These are phyloP conservation scores for Drosophila serrata DNA, from an alignment of 1,140 invertebrate genomes.

Conservation along the genomic window DNA sequence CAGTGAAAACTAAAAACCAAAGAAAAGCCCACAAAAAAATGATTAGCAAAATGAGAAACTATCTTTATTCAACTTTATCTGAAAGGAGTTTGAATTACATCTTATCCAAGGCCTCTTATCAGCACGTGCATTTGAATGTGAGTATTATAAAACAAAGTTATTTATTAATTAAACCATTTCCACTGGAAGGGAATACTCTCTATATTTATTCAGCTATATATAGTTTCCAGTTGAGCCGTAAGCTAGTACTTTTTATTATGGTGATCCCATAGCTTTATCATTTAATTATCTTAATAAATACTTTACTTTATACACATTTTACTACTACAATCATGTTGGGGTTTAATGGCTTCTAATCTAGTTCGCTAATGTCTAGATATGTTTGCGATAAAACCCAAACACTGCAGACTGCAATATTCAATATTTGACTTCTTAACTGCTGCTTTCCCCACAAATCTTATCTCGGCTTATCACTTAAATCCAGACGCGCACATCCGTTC, in stretches of 20 bases:
- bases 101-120: conserved; percentile 6
- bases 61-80: conserved; percentile 6
- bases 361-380: conserved; percentile 4
- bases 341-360: conserved; percentile 1
- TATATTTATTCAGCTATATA: neutral
- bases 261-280: neutral
- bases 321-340: neutral
- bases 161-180: conserved; percentile 1
- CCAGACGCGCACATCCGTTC: conserved; percentile 33
- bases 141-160: neutral
- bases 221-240: neutral
- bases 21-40: neutral
- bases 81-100: neutral
- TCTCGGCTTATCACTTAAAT: conserved; percentile 33
- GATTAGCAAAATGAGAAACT: neutral
- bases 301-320: neutral
- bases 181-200: neutral
- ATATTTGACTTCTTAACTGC: conserved; percentile 9
- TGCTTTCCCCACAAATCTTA: conserved; percentile 17
- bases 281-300: conserved; percentile 11
- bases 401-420: conserved; percentile 10
- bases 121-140: conserved; percentile 3
- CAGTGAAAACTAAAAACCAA: conserved; percentile 20
- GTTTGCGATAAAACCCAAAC: conserved; percentile 3
- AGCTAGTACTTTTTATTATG: neutral